Evolutionary conservation across 2,888 invertebrate species (phyloP), one percentile per base, ranked within the genome.

Genomic region (Philaethria dido): DNA sequence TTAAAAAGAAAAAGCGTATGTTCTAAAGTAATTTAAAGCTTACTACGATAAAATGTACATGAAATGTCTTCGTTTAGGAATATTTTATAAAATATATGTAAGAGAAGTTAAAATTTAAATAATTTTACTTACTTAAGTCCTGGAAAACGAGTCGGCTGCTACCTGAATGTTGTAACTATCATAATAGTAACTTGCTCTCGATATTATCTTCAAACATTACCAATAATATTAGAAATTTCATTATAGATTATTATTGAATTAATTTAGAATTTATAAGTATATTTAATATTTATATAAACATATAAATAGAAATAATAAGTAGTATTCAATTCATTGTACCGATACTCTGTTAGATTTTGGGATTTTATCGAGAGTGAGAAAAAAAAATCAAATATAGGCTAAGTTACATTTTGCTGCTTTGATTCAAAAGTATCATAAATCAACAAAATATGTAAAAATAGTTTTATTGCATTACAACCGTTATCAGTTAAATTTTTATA

Each of bases 11-110:
- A 88, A 92, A 91, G 92, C 92, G 92, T 84, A 81, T 77, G 89
- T 92, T 92, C 92, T 92, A 92, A 92, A 92, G 81, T 91, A 92
- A 88, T 47, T 87, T 45, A 68, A 66, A 59, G 69, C 70, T 71
- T 69, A 70, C 62, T 61, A 63, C 60, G 50, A 61, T 50, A 61
- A 60, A 33, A 44, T 66, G 54, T 66, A 57, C 8, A 59, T 52
- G 29, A 36, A 39, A 42, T 33, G 3, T 60, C 22, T 48, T 59
- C 13, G 29, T 14, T 45, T 44, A 52, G 18, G 9, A 8, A 13
- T 48, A 14, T 25, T 16, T n/a, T n/a, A 50, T 50, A 6, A 25
- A 0, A 48, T 50, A 50, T 50, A 50, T n/a, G 14, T 25, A 59
- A n/a, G 8, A n/a, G 11, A n/a, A 29, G 29, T 44, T 59, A 22